Evolutionary conservation across 1,140 invertebrate genomes (phyloP).

Genomic region (Thalassaphorura encarpata): DNA sequence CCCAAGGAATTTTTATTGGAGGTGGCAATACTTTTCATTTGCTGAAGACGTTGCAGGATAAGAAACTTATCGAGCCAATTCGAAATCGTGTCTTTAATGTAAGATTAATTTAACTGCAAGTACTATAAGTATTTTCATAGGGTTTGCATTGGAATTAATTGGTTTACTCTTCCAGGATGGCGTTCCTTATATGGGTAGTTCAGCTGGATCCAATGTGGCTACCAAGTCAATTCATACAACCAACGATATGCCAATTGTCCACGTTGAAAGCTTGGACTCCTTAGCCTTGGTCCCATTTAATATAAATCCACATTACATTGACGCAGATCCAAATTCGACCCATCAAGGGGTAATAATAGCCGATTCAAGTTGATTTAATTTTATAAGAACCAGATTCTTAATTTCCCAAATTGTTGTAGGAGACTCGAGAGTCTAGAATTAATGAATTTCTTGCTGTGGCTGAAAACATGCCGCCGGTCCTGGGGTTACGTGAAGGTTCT

Average conservation of each 20-base stretch:
- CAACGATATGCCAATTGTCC: conserved; percentile 77
- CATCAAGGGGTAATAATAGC: conserved; percentile 57
- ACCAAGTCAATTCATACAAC: conserved; percentile 66
- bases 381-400: neutral
- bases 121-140: neutral
- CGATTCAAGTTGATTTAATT: neutral
- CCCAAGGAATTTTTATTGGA: conserved; percentile 64
- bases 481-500: conserved; percentile 61
- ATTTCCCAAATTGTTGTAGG: conserved; percentile 43
- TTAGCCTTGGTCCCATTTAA: conserved; percentile 67
- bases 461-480: conserved; percentile 44
- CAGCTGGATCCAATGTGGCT: conserved; percentile 73
- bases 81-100: conserved; percentile 47
- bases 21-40: conserved; percentile 67
- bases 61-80: conserved; percentile 54
- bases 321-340: conserved; percentile 47
- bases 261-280: conserved; percentile 58
- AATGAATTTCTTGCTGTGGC: conserved; percentile 52
- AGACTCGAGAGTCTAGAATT: conserved; percentile 53
- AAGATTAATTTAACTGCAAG: conserved; percentile 27
- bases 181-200: conserved; percentile 64
- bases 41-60: conserved; percentile 57
- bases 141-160: neutral
- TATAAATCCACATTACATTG: conserved; percentile 75
- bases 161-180: conserved; percentile 42